These are phyloP conservation scores for Callocephalon fimbriatum DNA, from an alignment of 2,113 vertebrate genomes.

Conservation along the genomic window DNA sequence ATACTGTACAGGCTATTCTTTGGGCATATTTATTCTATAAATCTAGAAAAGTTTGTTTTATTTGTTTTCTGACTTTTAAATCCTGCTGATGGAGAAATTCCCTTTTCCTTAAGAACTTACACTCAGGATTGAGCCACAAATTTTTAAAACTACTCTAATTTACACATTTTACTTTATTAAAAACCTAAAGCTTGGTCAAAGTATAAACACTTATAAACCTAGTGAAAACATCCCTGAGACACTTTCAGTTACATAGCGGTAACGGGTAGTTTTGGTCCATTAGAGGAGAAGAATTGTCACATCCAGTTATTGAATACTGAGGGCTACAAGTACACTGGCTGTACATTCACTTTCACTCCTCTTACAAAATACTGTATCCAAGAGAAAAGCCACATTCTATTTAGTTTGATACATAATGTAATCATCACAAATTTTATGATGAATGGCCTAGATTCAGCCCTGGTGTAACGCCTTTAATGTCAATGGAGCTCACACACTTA, in stretches of 20 bases:
- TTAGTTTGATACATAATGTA: not conserved
- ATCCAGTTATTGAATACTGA: not conserved
- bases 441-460: not conserved
- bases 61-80: not conserved
- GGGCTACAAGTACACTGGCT: not conserved
- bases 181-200: slow-evolving; percentile 7
- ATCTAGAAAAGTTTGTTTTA: not conserved
- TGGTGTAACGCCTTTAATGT: not conserved
- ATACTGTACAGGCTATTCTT: not conserved
- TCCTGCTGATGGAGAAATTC: slow-evolving; percentile 27
- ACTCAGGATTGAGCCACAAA: not conserved
- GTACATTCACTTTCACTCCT: not conserved
- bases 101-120: slow-evolving; percentile 28
- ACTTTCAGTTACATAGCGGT: not conserved
- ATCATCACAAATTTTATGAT: not conserved
- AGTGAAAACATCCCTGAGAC: slow-evolving; percentile 60
- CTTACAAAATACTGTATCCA: not conserved
- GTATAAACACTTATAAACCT: slow-evolving; percentile 6
- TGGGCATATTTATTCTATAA: not conserved
- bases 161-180: not conserved
- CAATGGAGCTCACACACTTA: not conserved
- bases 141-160: slow-evolving; percentile 19
- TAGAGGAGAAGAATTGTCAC: not conserved
- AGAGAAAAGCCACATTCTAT: not conserved
- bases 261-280: slow-evolving; percentile 24